Base-by-base conservation (phyloP, 2,888 invertebrate species). In the Willowsia nigromaculata region DNA sequence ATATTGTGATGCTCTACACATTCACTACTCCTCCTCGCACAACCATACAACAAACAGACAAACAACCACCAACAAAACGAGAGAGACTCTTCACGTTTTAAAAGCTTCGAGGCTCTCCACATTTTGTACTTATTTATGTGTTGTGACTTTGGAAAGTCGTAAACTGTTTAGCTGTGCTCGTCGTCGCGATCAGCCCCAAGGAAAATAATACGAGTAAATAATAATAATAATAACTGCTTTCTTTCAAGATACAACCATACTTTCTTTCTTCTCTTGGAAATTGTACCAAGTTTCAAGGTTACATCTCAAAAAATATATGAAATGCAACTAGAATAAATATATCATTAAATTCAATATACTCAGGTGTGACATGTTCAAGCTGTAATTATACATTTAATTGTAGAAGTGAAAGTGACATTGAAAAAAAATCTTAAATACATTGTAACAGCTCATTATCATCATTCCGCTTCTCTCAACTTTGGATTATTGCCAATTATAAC, bases 111-210 rank as follows among this genome's bases (percentile, higher is more conserved):
- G 6, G n/a, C 33, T 56, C 37, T 59, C 5, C 56, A 33, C 22
- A 43, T 50, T 33, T 82, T 82, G 65, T 82, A 65, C 65, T 82
- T 82, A 65, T 82, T 62, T 82, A 82, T 82, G 82, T 82, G 82
- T 82, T 82, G 82, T 65, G 18, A 30, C 82, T 82, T 78, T 30
- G n/a, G 13, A 68, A 81, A 68, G 47, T 86, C 81, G 15, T 86
- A 47, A 78, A 85, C 78, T 80, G 80, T 68, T 86, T 30, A 9
- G 18, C 37, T 62, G 56, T 50, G 65, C 65, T 65, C 59, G 43
- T 43, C 78, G 87, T 88, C 88, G 88, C 88, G 88, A 74, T 76
- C 82, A 88, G 62, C 88, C 88, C 88, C 88, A 88, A 33, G 59
- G 43, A 71, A 85, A 56, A n/a, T n/a, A 83, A 25, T 30, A 83